phyloP scores from a whole-genome alignment of 1,140 invertebrate genomes.

The Nebria ingens region DNA sequence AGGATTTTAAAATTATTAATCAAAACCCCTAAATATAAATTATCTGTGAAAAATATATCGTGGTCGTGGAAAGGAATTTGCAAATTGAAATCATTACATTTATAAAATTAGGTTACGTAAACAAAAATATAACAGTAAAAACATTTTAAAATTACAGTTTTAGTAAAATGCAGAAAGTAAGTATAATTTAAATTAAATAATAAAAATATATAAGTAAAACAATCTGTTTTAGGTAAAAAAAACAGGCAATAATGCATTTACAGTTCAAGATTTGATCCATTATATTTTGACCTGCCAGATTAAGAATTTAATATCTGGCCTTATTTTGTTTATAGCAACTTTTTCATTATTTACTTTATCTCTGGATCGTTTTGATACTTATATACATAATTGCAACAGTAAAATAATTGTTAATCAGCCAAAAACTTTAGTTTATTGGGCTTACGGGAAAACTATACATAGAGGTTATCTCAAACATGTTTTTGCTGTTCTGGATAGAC shows the following conservation, averaged over 20 bases:
- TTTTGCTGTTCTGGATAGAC: conserved; percentile 54
- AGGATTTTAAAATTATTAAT: no score
- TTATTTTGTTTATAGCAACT: neutral
- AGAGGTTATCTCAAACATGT: conserved; percentile 69
- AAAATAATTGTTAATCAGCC: neutral
- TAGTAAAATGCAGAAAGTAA: no score
- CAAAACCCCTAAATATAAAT: no score
- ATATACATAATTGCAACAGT: neutral
- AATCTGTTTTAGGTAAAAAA: conserved; percentile 8
- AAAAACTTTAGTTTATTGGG: conserved; percentile 32
- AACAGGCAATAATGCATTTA: neutral
- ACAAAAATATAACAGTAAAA: no score
- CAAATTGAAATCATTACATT: no score
- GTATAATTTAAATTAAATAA: no score
- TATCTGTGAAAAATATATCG: no score
- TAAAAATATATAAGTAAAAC: no score
- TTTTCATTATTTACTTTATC: conserved; percentile 1
- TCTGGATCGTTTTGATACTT: neutral
- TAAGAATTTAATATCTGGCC: neutral
- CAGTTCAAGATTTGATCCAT: neutral
- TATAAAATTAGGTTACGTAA: no score
- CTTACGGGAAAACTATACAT: conserved; percentile 43
- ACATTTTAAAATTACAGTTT: no score
- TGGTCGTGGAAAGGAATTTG: no score
- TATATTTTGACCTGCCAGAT: neutral